Conservation (phyloP, 1,140 invertebrate species). For the Zaprionus taronus region DNA sequence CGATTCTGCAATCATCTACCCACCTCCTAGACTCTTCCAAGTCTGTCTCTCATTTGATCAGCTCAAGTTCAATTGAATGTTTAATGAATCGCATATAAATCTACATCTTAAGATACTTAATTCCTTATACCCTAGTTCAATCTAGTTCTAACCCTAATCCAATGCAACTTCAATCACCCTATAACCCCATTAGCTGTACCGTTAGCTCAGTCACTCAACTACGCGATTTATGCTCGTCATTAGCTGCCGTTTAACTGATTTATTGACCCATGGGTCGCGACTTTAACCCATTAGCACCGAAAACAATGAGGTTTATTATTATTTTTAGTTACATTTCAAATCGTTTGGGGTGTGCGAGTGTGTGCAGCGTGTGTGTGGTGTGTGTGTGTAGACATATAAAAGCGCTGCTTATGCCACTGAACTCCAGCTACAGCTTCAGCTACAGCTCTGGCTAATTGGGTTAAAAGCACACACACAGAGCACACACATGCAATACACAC, state of each 20-base stretch:
- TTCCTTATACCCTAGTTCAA: no score
- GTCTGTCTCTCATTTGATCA: no score
- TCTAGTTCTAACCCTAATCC: background rate
- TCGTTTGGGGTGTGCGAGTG: background rate
- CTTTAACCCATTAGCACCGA: slow-evolving; percentile 60
- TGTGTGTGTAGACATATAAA: slow-evolving; percentile 37
- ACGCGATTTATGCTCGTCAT: slow-evolving; percentile 12
- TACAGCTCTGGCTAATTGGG: slow-evolving; percentile 67
- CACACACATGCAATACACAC: slow-evolving; percentile 13
- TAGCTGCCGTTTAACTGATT: slow-evolving; percentile 28
- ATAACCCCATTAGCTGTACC: background rate
- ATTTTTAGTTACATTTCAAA: slow-evolving; percentile 44
- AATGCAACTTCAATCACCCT: background rate
- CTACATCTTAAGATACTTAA: no score
- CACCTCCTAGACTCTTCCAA: no score
- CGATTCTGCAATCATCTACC: background rate
- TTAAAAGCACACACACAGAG: slow-evolving; percentile 62
- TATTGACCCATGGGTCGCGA: slow-evolving; percentile 33
- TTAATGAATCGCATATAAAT: no score
- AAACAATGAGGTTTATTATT: slow-evolving; percentile 61
- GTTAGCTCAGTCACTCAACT: background rate
- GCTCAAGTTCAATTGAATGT: no score
- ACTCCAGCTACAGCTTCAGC: slow-evolving; percentile 50
- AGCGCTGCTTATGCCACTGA: slow-evolving; percentile 57
- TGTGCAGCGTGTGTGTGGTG: background rate